Conservation (phyloP, 2,797 vertebrate genomes). For the Schizothorax lantsangensis region DNA sequence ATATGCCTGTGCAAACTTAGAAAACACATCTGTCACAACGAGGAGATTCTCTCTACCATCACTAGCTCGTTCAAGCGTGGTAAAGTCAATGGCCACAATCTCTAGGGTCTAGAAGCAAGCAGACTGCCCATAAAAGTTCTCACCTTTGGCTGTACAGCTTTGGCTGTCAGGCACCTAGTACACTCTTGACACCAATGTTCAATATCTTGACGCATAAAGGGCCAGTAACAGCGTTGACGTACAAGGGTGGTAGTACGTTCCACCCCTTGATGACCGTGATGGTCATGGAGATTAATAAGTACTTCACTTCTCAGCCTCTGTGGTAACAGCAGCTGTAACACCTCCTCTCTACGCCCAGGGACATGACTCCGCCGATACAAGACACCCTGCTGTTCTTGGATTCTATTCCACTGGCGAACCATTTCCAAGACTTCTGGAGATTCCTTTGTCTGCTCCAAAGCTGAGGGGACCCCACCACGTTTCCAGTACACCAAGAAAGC, state of each 20-base stretch:
- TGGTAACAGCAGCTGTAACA: not conserved
- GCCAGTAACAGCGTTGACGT: not conserved
- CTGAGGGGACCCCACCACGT: too few relatives aligned
- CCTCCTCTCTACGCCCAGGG: not conserved
- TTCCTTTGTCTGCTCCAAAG: too few relatives aligned
- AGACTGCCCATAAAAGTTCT: too few relatives aligned
- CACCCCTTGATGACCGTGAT: not conserved
- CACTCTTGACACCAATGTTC: not conserved
- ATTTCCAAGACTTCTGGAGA: too few relatives aligned
- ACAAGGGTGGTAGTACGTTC: not conserved
- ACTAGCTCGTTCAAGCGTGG: not conserved
- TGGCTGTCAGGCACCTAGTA: not conserved
- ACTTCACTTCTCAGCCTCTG: not conserved
- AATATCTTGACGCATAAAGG: not conserved
- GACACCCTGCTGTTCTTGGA: too few relatives aligned
- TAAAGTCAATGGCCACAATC: too few relatives aligned
- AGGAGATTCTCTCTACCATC: not conserved
- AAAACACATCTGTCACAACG: not conserved
- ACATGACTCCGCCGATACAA: not conserved
- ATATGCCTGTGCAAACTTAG: not conserved
- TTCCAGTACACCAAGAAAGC: too few relatives aligned
- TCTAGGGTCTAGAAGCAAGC: too few relatives aligned
- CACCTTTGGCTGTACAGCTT: too few relatives aligned
- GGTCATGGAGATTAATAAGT: not conserved
- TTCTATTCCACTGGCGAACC: too few relatives aligned